A percentile compares a stretch with the other conserved stretches of the same genome.
Conservation (phyloP, 35 echinoderm and acorn worm species). For the Chiridota heheva region DNA sequence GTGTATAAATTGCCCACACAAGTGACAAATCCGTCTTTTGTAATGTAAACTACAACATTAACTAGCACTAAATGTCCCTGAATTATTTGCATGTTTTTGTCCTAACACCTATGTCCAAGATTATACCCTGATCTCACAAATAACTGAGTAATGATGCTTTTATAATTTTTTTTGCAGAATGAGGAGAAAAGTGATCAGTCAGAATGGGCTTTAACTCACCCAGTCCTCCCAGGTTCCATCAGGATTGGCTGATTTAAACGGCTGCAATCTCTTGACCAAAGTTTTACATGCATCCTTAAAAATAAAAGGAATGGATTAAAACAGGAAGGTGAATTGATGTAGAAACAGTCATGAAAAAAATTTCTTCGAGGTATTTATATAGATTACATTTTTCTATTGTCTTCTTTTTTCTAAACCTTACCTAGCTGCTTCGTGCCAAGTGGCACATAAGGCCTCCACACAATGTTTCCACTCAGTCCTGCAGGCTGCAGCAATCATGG, state of each 20-base stretch:
- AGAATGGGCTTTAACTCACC: constrained; percentile 21
- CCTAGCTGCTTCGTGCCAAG: no score
- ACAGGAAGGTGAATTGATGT: no score
- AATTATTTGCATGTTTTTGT: not conserved
- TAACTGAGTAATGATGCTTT: not conserved
- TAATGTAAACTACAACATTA: not conserved
- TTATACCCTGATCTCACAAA: not conserved
- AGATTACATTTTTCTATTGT: no score
- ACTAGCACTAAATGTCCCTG: not conserved
- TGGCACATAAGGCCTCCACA: no score
- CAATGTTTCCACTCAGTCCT: no score
- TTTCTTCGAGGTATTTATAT: no score
- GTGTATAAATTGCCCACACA: no score
- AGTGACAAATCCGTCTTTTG: not conserved
- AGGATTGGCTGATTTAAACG: constrained; percentile 40
- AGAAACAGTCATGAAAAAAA: no score
- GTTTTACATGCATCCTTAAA: constrained; percentile 60
- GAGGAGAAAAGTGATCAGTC: not conserved
- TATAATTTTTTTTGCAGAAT: not conserved
- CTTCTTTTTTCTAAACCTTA: no score
- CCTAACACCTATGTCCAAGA: not conserved
- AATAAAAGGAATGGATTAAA: no score
- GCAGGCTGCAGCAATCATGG: no score
- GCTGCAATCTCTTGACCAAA: constrained; percentile 42
- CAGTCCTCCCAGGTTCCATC: constrained; percentile 62